phyloP scores from a whole-genome alignment of 2,797 vertebrate genomes.

The Scleropages formosus region DNA sequence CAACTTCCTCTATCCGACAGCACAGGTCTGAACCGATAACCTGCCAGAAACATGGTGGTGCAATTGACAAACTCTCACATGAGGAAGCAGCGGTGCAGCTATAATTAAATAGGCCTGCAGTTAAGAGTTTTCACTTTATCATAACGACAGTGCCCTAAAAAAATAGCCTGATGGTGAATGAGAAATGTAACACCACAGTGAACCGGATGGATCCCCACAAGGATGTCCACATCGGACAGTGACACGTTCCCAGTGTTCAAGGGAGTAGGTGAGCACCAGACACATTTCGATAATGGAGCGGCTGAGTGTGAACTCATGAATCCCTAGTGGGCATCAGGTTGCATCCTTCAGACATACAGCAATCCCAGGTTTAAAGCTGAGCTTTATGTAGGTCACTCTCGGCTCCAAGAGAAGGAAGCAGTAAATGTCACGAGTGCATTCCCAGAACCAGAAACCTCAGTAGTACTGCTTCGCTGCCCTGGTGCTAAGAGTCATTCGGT shows the following conservation, averaged over 20 bases:
- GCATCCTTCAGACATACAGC: no score
- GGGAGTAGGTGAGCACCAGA: neutral
- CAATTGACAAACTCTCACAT: conserved; percentile 77
- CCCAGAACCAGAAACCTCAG: neutral
- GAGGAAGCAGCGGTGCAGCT: conserved; percentile 78
- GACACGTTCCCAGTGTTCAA: no score
- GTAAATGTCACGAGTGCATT: neutral
- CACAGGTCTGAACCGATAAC: conserved; percentile 53
- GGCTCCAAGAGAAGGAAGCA: no score
- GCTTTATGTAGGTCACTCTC: no score
- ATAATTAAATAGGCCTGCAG: conserved; percentile 82
- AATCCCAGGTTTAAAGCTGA: no score
- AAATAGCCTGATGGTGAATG: conserved; percentile 68
- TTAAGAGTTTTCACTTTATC: conserved; percentile 81
- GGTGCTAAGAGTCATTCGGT: neutral
- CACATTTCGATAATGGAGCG: no score
- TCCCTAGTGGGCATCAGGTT: no score
- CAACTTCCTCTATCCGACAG: neutral
- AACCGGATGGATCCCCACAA: no score
- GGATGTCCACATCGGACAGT: no score
- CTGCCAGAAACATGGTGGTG: conserved; percentile 60
- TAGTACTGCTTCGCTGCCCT: neutral
- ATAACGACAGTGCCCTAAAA: conserved; percentile 74
- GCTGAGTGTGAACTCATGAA: no score
- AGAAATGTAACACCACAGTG: no score